Conservation (phyloP, 2,888 invertebrate genomes). For the Hirtodrosophila duncani region DNA sequence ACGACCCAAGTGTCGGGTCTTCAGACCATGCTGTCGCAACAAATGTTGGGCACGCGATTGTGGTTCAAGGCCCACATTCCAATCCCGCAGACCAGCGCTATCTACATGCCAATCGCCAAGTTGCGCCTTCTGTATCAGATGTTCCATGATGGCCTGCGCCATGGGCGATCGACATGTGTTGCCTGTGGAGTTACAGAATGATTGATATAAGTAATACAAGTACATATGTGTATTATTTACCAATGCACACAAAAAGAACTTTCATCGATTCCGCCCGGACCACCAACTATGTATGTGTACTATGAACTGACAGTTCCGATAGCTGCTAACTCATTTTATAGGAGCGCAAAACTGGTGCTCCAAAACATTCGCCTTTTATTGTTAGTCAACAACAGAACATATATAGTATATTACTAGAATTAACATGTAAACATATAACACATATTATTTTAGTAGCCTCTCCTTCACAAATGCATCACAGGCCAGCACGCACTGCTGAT, state of each 20-base stretch:
- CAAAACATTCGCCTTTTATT: constrained; percentile 17
- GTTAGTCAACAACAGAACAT: too few relatives aligned
- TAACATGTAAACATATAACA: constrained; percentile 17
- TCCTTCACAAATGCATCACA: constrained; percentile 83
- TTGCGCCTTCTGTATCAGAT: constrained; percentile 71
- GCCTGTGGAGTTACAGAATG: constrained; percentile 80
- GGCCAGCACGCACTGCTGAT: constrained; percentile 85
- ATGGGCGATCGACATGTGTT: constrained; percentile 97
- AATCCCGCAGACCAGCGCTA: constrained; percentile 91
- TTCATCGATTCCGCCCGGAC: too few relatives aligned
- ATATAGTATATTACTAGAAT: constrained; percentile 17
- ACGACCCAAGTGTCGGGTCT: constrained; percentile 83
- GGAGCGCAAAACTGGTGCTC: constrained; percentile 38
- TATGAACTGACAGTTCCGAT: constrained; percentile 9
- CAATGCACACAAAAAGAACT: constrained; percentile 75
- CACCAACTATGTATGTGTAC: background rate
- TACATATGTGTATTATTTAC: constrained; percentile 36
- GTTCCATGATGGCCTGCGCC: constrained; percentile 91
- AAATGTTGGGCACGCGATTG: constrained; percentile 83
- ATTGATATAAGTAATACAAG: background rate
- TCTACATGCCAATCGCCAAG: constrained; percentile 86
- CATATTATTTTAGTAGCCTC: constrained; percentile 30
- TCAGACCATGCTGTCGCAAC: constrained; percentile 81
- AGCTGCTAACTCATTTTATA: constrained; percentile 15
- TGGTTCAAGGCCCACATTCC: constrained; percentile 90